These are phyloP conservation scores for Hybognathus amarus DNA, from an alignment of 2,797 vertebrate genomes.

Conservation along the genomic window DNA sequence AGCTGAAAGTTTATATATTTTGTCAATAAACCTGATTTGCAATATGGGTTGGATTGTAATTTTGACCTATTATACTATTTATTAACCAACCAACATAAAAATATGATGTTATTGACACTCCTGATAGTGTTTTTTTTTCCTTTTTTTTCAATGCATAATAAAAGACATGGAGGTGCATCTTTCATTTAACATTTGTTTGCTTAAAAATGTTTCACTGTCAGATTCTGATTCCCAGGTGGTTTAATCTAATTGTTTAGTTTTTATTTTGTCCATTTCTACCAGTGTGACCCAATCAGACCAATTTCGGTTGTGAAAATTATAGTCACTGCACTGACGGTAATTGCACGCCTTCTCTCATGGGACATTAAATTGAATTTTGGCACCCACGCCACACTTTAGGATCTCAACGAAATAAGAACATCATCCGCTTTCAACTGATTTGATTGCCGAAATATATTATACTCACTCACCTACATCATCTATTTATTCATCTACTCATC, in stretches of 20 bases:
- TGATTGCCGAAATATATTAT: slow-evolving; percentile 1
- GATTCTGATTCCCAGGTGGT: neutral
- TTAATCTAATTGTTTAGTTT: no score
- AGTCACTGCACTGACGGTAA: neutral
- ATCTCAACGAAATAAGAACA: neutral
- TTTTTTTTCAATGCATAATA: no score
- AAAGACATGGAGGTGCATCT: neutral
- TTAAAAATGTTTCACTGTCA: neutral
- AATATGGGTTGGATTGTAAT: no score
- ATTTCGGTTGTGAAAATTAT: neutral
- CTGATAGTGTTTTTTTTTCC: neutral
- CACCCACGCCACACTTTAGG: neutral
- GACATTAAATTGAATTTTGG: neutral
- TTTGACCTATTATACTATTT: no score
- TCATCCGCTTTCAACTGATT: neutral
- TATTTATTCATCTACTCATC: slow-evolving; percentile 10
- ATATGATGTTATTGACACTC: neutral
- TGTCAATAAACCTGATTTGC: no score
- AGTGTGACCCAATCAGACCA: neutral
- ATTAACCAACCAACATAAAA: no score
- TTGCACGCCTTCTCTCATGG: neutral
- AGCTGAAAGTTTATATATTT: no score
- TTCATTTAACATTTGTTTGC: neutral
- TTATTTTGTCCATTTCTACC: neutral
- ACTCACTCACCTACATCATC: neutral